Evolutionary conservation across 2,888 invertebrate species (phyloP).

Genomic region (Ochropleura plecta): DNA sequence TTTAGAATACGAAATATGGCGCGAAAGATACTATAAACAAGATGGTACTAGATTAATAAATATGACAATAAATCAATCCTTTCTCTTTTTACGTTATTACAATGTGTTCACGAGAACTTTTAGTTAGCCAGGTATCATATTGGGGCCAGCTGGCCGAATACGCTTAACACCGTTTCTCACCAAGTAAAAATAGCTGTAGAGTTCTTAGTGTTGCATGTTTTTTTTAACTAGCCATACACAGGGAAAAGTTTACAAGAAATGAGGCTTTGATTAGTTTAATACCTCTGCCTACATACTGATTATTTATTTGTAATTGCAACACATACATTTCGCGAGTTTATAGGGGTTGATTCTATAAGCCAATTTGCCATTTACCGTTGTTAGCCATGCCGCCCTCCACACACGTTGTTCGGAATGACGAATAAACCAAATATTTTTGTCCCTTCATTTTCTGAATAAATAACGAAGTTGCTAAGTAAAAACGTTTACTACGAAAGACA

Average conservation of each 20-base stretch:
- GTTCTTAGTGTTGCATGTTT: slow-evolving; percentile 21
- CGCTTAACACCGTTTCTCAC: slow-evolving; percentile 61
- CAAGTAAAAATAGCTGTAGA: slow-evolving; percentile 51
- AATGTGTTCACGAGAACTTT: slow-evolving; percentile 57
- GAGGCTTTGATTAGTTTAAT: background rate
- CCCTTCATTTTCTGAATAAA: background rate
- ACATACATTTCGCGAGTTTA: background rate
- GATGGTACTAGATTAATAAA: slow-evolving; percentile 52
- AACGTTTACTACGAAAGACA: background rate
- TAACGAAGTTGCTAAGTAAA: background rate
- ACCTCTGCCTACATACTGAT: background rate
- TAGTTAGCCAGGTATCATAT: slow-evolving; percentile 52
- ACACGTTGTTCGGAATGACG: no score
- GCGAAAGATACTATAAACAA: slow-evolving; percentile 43
- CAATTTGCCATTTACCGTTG: background rate
- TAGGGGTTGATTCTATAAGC: background rate
- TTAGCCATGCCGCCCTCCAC: background rate
- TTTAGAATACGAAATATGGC: slow-evolving; percentile 38
- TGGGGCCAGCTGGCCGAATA: slow-evolving; percentile 60
- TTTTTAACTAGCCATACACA: slow-evolving; percentile 24
- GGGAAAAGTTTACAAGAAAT: slow-evolving; percentile 9
- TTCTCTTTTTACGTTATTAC: slow-evolving; percentile 66
- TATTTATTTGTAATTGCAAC: no score
- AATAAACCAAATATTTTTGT: background rate
- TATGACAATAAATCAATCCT: slow-evolving; percentile 65